Base-by-base conservation (phyloP, 2,888 invertebrate genomes). In the Pristionchus fissidentatus region DNA sequence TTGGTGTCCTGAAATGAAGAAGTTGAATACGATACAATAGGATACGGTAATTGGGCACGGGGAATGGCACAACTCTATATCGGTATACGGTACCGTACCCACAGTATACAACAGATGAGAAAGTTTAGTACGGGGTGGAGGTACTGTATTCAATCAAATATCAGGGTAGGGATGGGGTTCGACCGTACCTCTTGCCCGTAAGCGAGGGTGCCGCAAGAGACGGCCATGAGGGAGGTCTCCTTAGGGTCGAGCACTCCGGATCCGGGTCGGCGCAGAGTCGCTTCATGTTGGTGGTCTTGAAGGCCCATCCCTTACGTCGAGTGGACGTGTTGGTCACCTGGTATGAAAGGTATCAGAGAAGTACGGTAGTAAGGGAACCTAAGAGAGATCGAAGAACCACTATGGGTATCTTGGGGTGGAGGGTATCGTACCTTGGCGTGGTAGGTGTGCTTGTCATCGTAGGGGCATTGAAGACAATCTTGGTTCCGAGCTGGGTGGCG, bases 401-500 rank as follows among this genome's bases (percentile, higher is more conserved):
- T 3, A 29, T n/a, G n/a, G n/a, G n/a, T n/a, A n/a, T n/a, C n/a
- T 10, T 62, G 10, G 62, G 62, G 35, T 10, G 35, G 35, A 35
- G 35, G 62, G 62, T 15, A 5, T 35, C 5, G 66, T 70, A 70
- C 70, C 70, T 41, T 70, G 70, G 43, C 43, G 41, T 70, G 70
- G 43, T 70, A 41, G 70, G 70, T 70, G 70, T 70, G 70, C 43
- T 70, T 70, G 43, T 70, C 70, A 10, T 70, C 70, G 41, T 70
- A 70, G 70, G 70, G 3, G 41, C 70, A 26, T 70, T 70, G 70
- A 70, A 70, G 70, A 70, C 70, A 26, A 70, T 70, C 41, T 70
- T 70, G 41, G n/a, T 70, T 38, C 26, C 70, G 0, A 41, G 70
- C 41, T 70, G 41, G 8, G 70, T 70, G 43, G 43, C 7, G 70